phyloP scores from a whole-genome alignment of 2,797 vertebrate species.

The Jordanella pulchra region DNA sequence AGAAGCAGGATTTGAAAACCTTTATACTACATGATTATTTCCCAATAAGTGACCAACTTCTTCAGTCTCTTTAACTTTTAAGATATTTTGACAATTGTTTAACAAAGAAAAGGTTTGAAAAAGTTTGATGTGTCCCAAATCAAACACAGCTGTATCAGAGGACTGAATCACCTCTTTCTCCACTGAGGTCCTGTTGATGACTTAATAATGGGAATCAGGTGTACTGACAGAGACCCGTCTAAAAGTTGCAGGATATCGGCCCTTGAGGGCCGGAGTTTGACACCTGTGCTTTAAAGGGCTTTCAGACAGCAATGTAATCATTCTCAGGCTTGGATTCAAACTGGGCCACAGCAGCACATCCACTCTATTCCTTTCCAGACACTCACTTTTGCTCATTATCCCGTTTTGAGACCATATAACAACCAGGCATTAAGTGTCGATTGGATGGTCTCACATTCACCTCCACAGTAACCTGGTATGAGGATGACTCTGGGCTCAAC shows the following conservation, averaged over 20 bases:
- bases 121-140: too few relatives aligned
- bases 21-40: background rate
- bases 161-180: too few relatives aligned
- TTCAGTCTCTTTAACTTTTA: background rate
- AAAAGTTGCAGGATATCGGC: too few relatives aligned
- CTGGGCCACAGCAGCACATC: background rate
- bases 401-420: background rate
- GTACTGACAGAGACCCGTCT: too few relatives aligned
- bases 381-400: background rate
- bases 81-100: too few relatives aligned
- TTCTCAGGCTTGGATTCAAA: background rate
- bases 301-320: background rate
- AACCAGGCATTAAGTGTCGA: background rate
- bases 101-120: too few relatives aligned
- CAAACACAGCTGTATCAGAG: too few relatives aligned
- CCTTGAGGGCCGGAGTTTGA: too few relatives aligned
- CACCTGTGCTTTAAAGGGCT: background rate
- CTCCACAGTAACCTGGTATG: too few relatives aligned
- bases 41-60: background rate
- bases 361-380: background rate
- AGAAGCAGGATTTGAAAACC: background rate
- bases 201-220: too few relatives aligned
- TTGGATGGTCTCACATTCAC: background rate
- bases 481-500: background rate
- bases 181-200: too few relatives aligned